Evolutionary conservation across 2,888 invertebrate species (phyloP).

Genomic region (Cistogaster globosa): DNA sequence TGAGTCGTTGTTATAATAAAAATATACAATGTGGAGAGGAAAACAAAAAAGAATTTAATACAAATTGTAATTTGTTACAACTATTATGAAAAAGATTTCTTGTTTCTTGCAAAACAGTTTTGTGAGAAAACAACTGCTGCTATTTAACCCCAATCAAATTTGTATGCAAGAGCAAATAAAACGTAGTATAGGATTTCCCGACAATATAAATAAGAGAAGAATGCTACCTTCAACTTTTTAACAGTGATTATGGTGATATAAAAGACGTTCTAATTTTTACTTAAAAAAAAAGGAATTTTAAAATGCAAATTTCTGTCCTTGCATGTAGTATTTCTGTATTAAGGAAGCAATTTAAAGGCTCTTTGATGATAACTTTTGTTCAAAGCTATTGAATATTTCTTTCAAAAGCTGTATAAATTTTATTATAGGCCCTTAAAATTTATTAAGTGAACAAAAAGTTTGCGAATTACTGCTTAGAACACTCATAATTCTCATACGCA

Average conservation of each 20-base stretch:
- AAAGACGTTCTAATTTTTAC: background rate
- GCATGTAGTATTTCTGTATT: no score
- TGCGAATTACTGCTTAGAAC: no score
- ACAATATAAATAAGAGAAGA: slow-evolving; percentile 30
- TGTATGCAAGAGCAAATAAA: slow-evolving; percentile 8
- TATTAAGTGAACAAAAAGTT: no score
- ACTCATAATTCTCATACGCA: no score
- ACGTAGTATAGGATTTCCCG: background rate
- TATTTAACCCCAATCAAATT: slow-evolving; percentile 70
- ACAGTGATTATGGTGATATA: background rate
- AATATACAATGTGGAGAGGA: background rate
- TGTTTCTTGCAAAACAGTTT: slow-evolving; percentile 5
- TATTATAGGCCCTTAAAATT: no score
- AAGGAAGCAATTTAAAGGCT: no score
- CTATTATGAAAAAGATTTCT: slow-evolving; percentile 49
- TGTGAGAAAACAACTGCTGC: slow-evolving; percentile 62
- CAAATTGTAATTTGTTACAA: slow-evolving; percentile 67
- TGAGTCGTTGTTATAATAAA: slow-evolving; percentile 21
- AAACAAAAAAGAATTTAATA: slow-evolving; percentile 40
- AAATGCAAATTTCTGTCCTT: no score
- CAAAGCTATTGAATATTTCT: no score
- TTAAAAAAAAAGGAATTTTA: no score
- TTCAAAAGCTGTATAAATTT: no score
- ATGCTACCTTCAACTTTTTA: background rate
- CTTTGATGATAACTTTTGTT: no score